Percentiles rank a stretch among this genome's conserved stretches.
Conservation (phyloP, 2,797 vertebrate species). For the Myotis vivesi region DNA sequence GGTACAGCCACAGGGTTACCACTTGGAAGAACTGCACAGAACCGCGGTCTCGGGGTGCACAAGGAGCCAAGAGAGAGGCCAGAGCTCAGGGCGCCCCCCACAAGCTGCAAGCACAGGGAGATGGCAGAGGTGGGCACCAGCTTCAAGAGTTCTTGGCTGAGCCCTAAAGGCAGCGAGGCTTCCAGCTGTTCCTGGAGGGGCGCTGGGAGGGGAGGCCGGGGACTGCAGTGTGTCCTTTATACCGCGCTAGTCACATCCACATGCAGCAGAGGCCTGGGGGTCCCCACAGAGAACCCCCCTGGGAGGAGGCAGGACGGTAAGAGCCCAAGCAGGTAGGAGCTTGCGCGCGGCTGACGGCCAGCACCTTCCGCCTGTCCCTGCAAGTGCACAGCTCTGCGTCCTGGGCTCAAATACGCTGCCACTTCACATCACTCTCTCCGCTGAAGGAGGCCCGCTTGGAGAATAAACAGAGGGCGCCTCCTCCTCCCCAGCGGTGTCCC, state of each 20-base stretch:
- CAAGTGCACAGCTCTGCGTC: neutral
- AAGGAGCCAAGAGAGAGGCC: neutral
- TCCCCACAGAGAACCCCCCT: neutral
- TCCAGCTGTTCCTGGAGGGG: neutral
- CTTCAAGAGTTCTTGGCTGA: neutral
- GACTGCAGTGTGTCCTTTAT: neutral
- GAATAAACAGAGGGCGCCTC: neutral
- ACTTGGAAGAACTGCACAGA: neutral
- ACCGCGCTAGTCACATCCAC: fast-evolving
- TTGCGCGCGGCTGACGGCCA: neutral
- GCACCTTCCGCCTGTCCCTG: neutral
- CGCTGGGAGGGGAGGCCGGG: neutral
- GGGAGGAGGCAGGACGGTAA: neutral
- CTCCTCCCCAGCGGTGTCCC: too few relatives aligned
- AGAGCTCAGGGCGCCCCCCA: fast-evolving
- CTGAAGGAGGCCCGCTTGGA: neutral
- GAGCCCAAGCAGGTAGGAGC: neutral
- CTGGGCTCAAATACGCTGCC: neutral
- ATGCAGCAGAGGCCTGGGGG: neutral
- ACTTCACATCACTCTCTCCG: neutral
- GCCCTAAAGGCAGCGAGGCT: neutral
- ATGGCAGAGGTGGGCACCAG: too few relatives aligned
- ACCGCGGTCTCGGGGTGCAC: neutral
- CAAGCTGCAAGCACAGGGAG: fast-evolving
- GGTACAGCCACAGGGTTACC: neutral